Evolutionary conservation across 2,888 invertebrate genomes (phyloP).

Genomic region (Sericinus montela): DNA sequence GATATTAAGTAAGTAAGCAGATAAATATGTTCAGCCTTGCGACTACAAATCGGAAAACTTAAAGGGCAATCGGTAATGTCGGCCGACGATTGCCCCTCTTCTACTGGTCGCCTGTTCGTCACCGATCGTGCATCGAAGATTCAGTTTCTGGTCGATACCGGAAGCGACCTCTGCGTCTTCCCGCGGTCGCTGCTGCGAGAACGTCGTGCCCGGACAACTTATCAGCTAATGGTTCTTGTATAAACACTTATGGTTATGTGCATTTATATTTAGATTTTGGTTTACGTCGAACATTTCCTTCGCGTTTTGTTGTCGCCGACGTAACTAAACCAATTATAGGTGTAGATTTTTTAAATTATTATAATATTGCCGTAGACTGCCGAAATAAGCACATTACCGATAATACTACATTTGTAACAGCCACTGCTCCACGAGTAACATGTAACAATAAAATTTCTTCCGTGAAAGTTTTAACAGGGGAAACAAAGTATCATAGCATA

Average conservation of each 20-base stretch:
- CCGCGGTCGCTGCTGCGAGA: too few species aligned
- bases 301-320: background rate
- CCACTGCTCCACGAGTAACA: too few species aligned
- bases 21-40: conserved; percentile 17
- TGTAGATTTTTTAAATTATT: background rate
- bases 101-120: conserved; percentile 26
- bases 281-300: background rate
- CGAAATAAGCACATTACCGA: too few species aligned
- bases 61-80: conserved; percentile 22
- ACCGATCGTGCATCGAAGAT: conserved; percentile 21
- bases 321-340: background rate
- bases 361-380: background rate
- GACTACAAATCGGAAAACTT: conserved; percentile 15
- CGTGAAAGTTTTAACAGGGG: too few species aligned
- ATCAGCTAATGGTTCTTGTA: background rate
- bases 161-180: too few species aligned
- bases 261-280: background rate
- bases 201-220: background rate
- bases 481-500: too few species aligned
- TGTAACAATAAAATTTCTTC: too few species aligned
- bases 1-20: too few species aligned
- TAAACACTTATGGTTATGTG: background rate
- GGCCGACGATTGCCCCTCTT: conserved; percentile 21
- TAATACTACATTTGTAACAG: too few species aligned
- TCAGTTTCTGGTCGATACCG: conserved; percentile 10